phyloP scores from a whole-genome alignment of 2,113 vertebrate species.

The Mohoua ochrocephala region DNA sequence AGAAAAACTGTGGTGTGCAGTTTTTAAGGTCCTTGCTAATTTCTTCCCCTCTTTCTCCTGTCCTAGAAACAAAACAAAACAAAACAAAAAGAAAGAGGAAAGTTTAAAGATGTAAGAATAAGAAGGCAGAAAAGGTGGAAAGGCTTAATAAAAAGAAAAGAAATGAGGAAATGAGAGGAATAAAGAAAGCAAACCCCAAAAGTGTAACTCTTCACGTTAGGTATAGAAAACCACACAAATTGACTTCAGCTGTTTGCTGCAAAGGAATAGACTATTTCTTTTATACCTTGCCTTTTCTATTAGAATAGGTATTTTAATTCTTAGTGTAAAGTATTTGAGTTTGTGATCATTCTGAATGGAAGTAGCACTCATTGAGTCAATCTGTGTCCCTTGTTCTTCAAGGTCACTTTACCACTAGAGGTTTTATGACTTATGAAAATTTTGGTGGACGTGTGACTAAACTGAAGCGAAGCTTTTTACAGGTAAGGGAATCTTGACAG shows the following conservation, averaged over 20 bases:
- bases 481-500: constrained; percentile 58
- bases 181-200: background rate
- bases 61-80: background rate
- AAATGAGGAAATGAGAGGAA: background rate
- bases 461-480: constrained; percentile 75
- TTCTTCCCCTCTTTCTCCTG: background rate
- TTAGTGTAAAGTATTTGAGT: background rate
- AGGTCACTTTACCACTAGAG: constrained; percentile 67
- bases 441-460: constrained; percentile 74
- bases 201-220: background rate
- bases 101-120: background rate
- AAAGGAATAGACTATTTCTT: background rate
- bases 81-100: background rate
- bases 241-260: background rate
- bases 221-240: background rate
- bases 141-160: background rate
- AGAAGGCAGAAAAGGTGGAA: background rate
- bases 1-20: background rate
- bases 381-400: background rate
- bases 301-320: background rate
- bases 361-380: background rate
- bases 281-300: background rate
- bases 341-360: background rate
- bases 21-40: background rate
- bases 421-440: constrained; percentile 74